Evolutionary conservation across 2,797 vertebrate species (phyloP).

Genomic region (Oryzias sinensis): DNA sequence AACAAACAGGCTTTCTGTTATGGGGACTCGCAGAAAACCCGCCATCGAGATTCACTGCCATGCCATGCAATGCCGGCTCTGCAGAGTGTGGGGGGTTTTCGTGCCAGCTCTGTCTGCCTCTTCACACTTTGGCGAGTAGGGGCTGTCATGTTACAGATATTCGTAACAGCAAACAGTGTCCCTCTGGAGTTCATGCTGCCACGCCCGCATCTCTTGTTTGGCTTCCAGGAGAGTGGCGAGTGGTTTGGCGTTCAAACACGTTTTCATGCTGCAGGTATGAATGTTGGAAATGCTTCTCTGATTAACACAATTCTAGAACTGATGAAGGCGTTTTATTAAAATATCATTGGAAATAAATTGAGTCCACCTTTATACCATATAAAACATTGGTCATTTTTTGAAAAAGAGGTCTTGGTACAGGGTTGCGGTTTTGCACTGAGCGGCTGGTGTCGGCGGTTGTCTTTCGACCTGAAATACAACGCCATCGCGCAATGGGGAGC

Average conservation of each 20-base stretch:
- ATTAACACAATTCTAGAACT: no score
- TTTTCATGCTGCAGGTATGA: neutral
- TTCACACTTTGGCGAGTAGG: constrained; percentile 55
- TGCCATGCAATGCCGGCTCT: constrained; percentile 40
- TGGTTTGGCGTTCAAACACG: neutral
- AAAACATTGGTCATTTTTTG: no score
- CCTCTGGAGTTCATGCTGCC: constrained; percentile 27
- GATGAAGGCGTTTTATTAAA: no score
- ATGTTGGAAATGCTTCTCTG: neutral
- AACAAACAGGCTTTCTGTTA: constrained; percentile 52
- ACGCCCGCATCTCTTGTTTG: constrained; percentile 16
- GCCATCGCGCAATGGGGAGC: no score
- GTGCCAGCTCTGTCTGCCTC: constrained; percentile 41
- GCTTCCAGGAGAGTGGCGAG: constrained; percentile 9
- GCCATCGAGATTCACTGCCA: constrained; percentile 39
- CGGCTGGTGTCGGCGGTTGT: no score
- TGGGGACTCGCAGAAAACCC: no score
- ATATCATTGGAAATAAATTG: no score
- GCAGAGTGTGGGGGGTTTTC: constrained; percentile 40
- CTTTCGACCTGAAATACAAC: no score
- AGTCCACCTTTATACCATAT: no score
- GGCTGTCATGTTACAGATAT: constrained; percentile 29
- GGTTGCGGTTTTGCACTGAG: no score
- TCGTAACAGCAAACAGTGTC: constrained; percentile 43
- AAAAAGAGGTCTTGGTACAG: no score